Conservation (phyloP, 2,797 vertebrate species). For the Phalloptychus januarius region DNA sequence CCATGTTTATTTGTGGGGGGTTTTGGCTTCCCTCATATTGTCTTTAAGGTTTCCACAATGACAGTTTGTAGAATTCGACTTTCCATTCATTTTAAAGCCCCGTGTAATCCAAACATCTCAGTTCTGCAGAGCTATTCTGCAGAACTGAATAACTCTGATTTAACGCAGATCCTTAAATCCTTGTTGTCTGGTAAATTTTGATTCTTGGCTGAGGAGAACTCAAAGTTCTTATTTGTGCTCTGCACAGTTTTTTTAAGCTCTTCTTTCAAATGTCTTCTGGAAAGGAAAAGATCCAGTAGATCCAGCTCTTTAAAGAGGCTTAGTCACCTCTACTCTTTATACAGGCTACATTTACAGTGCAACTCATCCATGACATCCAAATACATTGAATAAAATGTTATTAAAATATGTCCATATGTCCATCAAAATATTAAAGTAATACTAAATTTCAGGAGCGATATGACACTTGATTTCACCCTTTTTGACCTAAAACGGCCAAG, state of each 20-base stretch:
- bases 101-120: neutral
- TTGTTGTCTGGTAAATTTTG: neutral
- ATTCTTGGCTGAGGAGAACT: neutral
- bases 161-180: too few species aligned
- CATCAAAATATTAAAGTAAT: neutral
- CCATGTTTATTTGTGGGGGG: neutral
- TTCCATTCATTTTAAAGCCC: neutral
- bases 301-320: too few species aligned
- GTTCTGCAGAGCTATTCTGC: too few species aligned
- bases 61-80: too few species aligned
- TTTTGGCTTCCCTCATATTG: neutral
- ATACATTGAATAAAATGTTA: neutral
- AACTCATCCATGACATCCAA: neutral
- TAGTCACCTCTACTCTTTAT: neutral
- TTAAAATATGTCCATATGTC: neutral
- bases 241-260: neutral
- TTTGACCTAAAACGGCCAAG: neutral
- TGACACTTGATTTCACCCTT: neutral
- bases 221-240: neutral
- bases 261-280: neutral
- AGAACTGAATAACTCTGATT: too few species aligned
- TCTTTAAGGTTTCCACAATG: neutral
- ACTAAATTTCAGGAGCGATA: neutral
- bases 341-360: neutral
- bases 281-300: neutral